Conservation (phyloP, 2,113 vertebrate genomes). For the Notothenia rossii region DNA sequence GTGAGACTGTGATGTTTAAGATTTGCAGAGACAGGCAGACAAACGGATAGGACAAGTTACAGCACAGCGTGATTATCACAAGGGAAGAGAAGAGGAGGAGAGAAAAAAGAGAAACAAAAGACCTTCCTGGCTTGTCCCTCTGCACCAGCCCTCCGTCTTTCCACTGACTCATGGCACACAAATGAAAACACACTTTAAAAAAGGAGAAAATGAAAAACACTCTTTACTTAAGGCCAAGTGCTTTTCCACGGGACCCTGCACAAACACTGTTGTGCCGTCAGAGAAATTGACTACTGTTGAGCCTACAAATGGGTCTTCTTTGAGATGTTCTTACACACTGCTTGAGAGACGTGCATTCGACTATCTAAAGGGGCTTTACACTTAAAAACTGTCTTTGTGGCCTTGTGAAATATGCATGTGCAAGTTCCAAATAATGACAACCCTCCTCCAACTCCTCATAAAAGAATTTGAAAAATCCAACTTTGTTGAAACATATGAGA, state of each 20-base stretch:
- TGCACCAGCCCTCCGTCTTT: slow-evolving; percentile 61
- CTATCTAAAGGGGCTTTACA: slow-evolving; percentile 15
- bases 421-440: neutral
- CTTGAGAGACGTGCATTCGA: neutral
- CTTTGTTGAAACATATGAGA: slow-evolving; percentile 45
- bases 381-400: slow-evolving; percentile 5
- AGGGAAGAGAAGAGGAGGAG: slow-evolving; percentile 39
- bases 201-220: slow-evolving; percentile 68
- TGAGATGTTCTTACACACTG: slow-evolving; percentile 29
- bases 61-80: slow-evolving; percentile 74
- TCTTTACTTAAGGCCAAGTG: slow-evolving; percentile 67
- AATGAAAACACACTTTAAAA: slow-evolving; percentile 77
- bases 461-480: slow-evolving; percentile 3
- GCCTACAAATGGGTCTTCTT: slow-evolving; percentile 42
- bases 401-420: neutral
- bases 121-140: slow-evolving; percentile 63
- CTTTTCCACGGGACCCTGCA: slow-evolving; percentile 59
- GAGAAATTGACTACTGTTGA: slow-evolving; percentile 59
- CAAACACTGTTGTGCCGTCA: slow-evolving; percentile 58
- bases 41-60: slow-evolving; percentile 71
- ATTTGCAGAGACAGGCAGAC: slow-evolving; percentile 71
- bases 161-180: slow-evolving; percentile 74
- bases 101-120: slow-evolving; percentile 59
- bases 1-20: slow-evolving; percentile 42
- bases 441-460: neutral